Percentiles rank a stretch among this genome's conserved stretches.
Evolutionary conservation across 2,888 invertebrate genomes (phyloP).

Genomic region (Encarsia formosa): DNA sequence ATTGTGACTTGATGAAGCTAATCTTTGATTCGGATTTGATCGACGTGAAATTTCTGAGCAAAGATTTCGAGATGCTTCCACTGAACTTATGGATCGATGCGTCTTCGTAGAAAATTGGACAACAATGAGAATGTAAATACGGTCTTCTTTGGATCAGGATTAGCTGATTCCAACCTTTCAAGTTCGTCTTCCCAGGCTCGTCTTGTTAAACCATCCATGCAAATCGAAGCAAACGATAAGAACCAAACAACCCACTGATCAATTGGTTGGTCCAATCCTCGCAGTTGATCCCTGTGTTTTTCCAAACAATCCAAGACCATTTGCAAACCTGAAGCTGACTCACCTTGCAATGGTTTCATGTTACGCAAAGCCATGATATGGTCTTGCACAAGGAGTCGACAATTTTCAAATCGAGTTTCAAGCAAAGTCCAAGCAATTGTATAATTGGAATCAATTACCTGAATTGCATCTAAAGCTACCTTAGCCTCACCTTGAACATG

Average conservation of each 20-base stretch:
- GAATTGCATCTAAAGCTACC: neutral
- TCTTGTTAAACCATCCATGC: neutral
- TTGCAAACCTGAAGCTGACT: neutral
- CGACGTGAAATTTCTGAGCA: too few species aligned
- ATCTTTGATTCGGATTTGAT: too few species aligned
- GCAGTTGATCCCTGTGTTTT: neutral
- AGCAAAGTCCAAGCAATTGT: neutral
- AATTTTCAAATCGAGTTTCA: neutral
- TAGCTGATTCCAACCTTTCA: neutral
- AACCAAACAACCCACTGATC: neutral
- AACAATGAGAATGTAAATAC: neutral
- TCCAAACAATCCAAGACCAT: too few species aligned
- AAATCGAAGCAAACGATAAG: neutral
- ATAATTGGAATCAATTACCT: too few species aligned
- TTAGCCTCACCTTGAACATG: neutral
- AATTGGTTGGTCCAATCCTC: neutral
- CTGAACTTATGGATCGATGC: neutral
- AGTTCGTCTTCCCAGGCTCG: slow-evolving; percentile 1
- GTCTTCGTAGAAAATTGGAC: neutral
- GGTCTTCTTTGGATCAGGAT: neutral
- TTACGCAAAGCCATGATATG: too few species aligned
- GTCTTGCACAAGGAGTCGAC: too few species aligned
- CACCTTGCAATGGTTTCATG: too few species aligned
- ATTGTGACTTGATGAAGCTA: too few species aligned
- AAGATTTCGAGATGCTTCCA: neutral